A percentile compares a stretch with the other conserved stretches of the same genome.
These are phyloP conservation scores for Conger conger DNA, from an alignment of 2,113 vertebrate species.

Conservation along the genomic window DNA sequence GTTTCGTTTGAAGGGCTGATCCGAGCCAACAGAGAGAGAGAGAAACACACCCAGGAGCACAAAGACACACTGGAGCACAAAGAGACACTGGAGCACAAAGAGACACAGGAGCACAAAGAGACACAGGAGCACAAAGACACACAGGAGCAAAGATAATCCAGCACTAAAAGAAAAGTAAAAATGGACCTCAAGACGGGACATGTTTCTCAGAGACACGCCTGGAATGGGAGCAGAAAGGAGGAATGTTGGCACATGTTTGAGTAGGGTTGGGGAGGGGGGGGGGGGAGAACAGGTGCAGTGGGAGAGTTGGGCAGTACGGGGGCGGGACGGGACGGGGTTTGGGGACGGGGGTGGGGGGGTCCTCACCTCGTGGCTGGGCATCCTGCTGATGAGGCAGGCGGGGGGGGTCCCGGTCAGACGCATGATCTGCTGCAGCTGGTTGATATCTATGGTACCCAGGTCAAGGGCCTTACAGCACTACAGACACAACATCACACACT, in stretches of 20 bases:
- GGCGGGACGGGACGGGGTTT: slow-evolving; percentile 1
- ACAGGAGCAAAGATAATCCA: no score
- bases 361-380: slow-evolving; percentile 99
- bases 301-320: not conserved
- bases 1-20: no score
- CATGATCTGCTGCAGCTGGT: slow-evolving; percentile 99
- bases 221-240: not conserved
- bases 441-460: slow-evolving; percentile 92
- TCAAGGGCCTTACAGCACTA: slow-evolving; percentile 88
- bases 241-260: not conserved
- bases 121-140: no score
- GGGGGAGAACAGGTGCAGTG: not conserved
- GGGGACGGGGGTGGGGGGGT: slow-evolving; percentile 7
- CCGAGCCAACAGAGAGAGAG: no score
- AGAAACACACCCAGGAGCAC: no score
- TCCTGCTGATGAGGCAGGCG: slow-evolving; percentile 97
- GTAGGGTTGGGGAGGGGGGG: not conserved
- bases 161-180: no score
- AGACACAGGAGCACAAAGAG: no score
- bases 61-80: no score
- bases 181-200: not conserved
- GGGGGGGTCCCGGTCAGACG: slow-evolving; percentile 98
- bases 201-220: not conserved
- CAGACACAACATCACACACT: slow-evolving; percentile 52
- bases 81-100: no score